phyloP scores from a whole-genome alignment of 2,113 vertebrate species.

The Alouatta palliata region DNA sequence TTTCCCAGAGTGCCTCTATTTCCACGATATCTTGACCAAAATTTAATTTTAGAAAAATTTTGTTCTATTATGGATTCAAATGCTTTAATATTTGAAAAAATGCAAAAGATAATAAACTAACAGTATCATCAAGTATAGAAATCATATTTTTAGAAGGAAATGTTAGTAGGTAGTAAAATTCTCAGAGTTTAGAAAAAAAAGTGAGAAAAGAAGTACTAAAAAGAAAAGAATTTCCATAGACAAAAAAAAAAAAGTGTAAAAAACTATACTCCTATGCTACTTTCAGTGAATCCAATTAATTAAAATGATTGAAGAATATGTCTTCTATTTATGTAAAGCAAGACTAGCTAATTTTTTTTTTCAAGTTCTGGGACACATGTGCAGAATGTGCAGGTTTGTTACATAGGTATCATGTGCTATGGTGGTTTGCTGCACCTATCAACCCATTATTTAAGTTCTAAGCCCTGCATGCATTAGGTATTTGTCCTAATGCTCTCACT shows the following conservation, averaged over 20 bases:
- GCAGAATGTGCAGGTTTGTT: too few relatives aligned
- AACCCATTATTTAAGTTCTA: too few relatives aligned
- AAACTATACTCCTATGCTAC: background rate
- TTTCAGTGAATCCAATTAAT: background rate
- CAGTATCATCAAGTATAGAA: background rate
- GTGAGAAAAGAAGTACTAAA: background rate
- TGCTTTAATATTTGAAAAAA: background rate
- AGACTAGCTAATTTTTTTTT: background rate
- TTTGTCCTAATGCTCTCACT: too few relatives aligned
- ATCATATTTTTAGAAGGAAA: background rate
- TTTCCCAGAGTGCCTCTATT: background rate
- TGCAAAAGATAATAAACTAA: background rate
- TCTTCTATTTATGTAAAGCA: background rate
- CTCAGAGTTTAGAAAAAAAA: background rate
- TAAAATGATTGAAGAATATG: background rate
- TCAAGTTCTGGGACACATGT: too few relatives aligned
- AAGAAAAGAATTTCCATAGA: background rate
- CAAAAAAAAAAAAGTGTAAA: background rate
- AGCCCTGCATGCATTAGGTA: too few relatives aligned
- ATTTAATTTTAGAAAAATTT: background rate
- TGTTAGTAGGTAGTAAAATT: background rate
- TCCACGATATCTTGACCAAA: background rate
- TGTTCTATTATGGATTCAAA: background rate
- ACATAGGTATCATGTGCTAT: too few relatives aligned
- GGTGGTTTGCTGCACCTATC: too few relatives aligned